Base-by-base conservation (phyloP, 2,888 invertebrate genomes). In the Pyrrhia umbra region DNA sequence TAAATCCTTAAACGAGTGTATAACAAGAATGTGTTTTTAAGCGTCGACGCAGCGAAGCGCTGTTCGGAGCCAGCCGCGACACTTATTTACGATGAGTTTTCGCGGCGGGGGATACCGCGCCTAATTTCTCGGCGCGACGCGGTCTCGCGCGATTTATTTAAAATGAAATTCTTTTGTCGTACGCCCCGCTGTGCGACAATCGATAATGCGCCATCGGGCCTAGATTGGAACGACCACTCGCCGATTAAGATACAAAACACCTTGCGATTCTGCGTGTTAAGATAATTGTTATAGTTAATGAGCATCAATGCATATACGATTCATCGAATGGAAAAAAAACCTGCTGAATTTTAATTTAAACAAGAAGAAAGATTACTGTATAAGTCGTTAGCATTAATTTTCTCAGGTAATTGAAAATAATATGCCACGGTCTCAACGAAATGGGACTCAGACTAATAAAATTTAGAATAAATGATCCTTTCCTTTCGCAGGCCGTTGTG, bases 1-100 rank as follows among this genome's bases (percentile, higher is more conserved):
- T 94, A 93, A 94, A 94, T 90, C 88, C 90, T 89, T 92, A 93
- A 93, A 92, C 90, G 92, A 93, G 91, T 93, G 93, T 93, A 92
- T 92, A 91, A 91, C 90, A 92, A 93, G 92, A 90, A 91, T 91
- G 86, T 90, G 89, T 90, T 90, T 91, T 90, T 86, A 88, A 90
- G 85, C 87, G 83, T 88, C 83, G 85, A 81, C 85, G 82, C 86
- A 87, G 82, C 86, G 85, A 84, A 81, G 83, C 79, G 77, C 74
- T 79, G 86, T 77, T 84, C 84, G 82, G 77, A 83, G 81, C 82
- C 85, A 82, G 79, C 85, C 86, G 89, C 88, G 91, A 93, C 92
- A 91, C 88, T 90, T 93, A 93, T 94, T 94, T 92, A 94, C 92
- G 94, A 92, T 85, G 92, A 91, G 93, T 90, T 90, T 92, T 93